Evolutionary conservation across 2,113 vertebrate genomes (phyloP).

Genomic region (Collichthys lucidus): DNA sequence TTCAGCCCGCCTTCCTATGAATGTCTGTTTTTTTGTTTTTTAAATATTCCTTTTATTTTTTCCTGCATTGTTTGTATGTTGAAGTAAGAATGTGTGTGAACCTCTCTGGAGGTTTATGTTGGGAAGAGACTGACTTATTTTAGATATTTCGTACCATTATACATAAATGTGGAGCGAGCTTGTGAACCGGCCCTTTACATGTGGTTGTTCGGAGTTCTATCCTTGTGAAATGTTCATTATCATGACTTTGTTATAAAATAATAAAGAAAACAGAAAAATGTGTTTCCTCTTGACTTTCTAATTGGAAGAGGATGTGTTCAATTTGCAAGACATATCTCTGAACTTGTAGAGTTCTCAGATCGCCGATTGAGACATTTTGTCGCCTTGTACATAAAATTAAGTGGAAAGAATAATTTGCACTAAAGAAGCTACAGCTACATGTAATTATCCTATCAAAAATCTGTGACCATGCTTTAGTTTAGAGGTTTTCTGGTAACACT

Average conservation of each 20-base stretch:
- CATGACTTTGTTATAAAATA: slow-evolving; percentile 80
- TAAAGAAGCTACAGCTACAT: too few species aligned
- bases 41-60: background rate
- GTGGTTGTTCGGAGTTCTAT: slow-evolving; percentile 70
- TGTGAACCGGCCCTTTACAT: background rate
- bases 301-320: too few species aligned
- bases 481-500: too few species aligned
- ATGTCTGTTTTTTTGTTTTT: slow-evolving; percentile 10
- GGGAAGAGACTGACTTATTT: slow-evolving; percentile 54
- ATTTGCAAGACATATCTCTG: too few species aligned
- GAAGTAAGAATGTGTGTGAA: slow-evolving; percentile 39
- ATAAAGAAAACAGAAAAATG: slow-evolving; percentile 46
- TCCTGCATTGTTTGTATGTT: slow-evolving; percentile 49
- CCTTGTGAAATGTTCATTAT: slow-evolving; percentile 82
- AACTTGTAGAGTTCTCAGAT: too few species aligned
- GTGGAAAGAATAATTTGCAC: too few species aligned
- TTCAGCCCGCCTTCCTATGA: slow-evolving; percentile 19
- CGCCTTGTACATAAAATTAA: too few species aligned
- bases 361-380: too few species aligned
- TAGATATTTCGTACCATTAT: slow-evolving; percentile 70
- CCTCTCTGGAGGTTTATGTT: slow-evolving; percentile 38
- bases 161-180: slow-evolving; percentile 43
- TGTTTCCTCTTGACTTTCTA: background rate
- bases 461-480: too few species aligned
- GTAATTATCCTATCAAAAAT: too few species aligned